Evolutionary conservation across 2,888 invertebrate species (phyloP).

Genomic region (Eupithecia tripunctaria): DNA sequence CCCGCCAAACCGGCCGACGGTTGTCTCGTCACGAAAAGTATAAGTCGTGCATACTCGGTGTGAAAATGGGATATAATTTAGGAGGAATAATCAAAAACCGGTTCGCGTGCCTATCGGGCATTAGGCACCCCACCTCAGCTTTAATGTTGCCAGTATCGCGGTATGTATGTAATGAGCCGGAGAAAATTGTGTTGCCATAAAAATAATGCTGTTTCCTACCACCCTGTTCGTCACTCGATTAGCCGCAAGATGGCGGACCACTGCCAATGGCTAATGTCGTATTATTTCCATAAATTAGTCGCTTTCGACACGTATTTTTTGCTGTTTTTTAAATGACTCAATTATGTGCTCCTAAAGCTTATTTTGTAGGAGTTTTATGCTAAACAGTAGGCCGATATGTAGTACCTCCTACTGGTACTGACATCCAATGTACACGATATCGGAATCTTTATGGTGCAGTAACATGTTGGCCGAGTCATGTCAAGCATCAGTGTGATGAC

Average conservation of each 20-base stretch:
- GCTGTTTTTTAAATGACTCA: constrained; percentile 43
- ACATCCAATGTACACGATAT: too few species aligned
- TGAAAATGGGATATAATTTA: constrained; percentile 84
- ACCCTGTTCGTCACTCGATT: constrained; percentile 68
- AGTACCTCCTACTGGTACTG: not conserved
- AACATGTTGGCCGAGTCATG: not conserved
- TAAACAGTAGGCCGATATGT: constrained; percentile 26
- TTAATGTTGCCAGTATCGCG: constrained; percentile 80
- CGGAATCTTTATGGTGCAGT: not conserved
- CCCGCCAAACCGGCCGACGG: constrained; percentile 59
- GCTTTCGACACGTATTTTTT: constrained; percentile 41
- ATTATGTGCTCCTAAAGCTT: constrained; percentile 38
- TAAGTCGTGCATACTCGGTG: constrained; percentile 73
- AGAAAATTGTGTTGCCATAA: constrained; percentile 84
- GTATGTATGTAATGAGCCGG: constrained; percentile 83
- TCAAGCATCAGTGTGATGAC: not conserved
- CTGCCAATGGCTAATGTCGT: constrained; percentile 38
- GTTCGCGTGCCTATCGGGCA: constrained; percentile 81
- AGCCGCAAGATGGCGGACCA: constrained; percentile 48
- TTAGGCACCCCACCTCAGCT: constrained; percentile 79
- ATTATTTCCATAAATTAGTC: constrained; percentile 46
- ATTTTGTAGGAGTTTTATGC: constrained; percentile 37
- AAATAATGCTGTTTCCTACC: constrained; percentile 81
- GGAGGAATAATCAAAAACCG: constrained; percentile 80
- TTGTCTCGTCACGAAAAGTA: constrained; percentile 76